Conservation (phyloP, 92 coral and sea anemone genomes). For the Pocillopora meandrina region DNA sequence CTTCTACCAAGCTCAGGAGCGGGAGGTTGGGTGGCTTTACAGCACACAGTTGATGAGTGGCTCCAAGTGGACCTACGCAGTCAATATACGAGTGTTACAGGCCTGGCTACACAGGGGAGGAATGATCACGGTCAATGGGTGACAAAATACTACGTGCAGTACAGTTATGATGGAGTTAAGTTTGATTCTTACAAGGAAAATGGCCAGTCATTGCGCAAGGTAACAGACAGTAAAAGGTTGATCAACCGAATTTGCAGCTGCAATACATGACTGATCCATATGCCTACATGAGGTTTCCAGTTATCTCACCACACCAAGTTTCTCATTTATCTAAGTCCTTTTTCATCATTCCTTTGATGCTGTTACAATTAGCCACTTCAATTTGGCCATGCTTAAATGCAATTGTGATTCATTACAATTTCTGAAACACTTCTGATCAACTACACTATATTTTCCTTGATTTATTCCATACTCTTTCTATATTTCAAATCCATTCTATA, state of each 20-base stretch:
- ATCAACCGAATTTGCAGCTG: background rate
- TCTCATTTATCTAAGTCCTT: too few relatives aligned
- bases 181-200: slow-evolving; percentile 10
- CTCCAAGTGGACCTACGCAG: background rate
- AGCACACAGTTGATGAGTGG: background rate
- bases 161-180: background rate
- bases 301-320: too few relatives aligned
- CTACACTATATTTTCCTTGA: too few relatives aligned
- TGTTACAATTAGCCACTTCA: too few relatives aligned
- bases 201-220: background rate
- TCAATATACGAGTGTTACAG: background rate
- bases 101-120: slow-evolving; percentile 11
- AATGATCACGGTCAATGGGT: background rate
- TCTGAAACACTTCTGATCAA: too few relatives aligned
- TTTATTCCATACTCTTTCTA: too few relatives aligned
- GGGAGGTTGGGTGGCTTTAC: background rate
- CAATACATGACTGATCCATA: background rate
- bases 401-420: too few relatives aligned
- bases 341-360: too few relatives aligned
- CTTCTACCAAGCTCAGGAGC: background rate
- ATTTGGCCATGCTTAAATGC: too few relatives aligned
- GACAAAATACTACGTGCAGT: background rate
- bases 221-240: background rate
- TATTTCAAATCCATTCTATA: too few relatives aligned
- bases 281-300: too few relatives aligned